A percentile compares a stretch with the other conserved stretches of the same genome.
Evolutionary conservation across 2,113 vertebrate genomes (phyloP).

Genomic region (Equus przewalskii): DNA sequence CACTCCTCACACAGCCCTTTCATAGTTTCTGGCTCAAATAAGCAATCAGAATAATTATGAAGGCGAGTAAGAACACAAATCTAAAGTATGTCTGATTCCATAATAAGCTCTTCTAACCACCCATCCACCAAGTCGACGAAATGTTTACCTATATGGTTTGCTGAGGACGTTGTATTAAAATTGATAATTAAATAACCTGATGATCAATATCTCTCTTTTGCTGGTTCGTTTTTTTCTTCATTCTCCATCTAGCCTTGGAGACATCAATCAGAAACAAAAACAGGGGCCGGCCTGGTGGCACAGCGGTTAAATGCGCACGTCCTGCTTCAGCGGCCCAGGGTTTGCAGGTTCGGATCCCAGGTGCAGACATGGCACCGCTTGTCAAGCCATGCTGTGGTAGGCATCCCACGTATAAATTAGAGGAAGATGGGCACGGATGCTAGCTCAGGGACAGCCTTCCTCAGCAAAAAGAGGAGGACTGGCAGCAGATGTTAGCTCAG

Average conservation of each 20-base stretch:
- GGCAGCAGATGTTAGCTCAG: too few species aligned
- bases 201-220: conserved; percentile 36
- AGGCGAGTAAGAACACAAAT: neutral
- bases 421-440: too few species aligned
- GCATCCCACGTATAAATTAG: too few species aligned
- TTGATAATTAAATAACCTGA: conserved; percentile 52
- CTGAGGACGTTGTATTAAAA: conserved; percentile 40
- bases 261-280: conserved; percentile 1
- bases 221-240: neutral
- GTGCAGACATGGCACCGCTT: too few species aligned
- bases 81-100: neutral
- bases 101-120: conserved; percentile 14
- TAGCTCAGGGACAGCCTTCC: too few species aligned
- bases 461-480: too few species aligned
- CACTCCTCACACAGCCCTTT: neutral
- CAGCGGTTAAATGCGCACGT: too few species aligned
- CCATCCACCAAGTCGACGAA: neutral
- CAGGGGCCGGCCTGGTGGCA: too few species aligned
- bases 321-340: too few species aligned
- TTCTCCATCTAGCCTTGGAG: conserved; percentile 11
- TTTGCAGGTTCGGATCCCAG: too few species aligned
- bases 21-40: conserved; percentile 42
- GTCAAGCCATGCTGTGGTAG: too few species aligned
- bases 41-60: conserved; percentile 36
- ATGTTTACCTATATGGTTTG: neutral